Evolutionary conservation across 2,797 vertebrate species (phyloP).

Genomic region (Halcyon badia): DNA sequence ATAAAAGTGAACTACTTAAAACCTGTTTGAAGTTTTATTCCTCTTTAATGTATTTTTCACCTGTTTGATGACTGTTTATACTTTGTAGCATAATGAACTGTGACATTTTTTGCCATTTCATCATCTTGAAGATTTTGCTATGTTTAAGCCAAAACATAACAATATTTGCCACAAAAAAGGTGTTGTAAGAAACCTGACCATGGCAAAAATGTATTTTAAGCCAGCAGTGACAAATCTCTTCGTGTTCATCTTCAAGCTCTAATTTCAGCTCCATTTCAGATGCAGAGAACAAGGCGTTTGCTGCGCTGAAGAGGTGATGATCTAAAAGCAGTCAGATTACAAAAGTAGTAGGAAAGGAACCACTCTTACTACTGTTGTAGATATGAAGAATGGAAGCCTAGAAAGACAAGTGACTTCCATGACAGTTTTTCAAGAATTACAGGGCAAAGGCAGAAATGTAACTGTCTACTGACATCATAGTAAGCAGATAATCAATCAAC

Average conservation of each 20-base stretch:
- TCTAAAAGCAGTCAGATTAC: not conserved
- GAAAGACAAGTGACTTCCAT: not conserved
- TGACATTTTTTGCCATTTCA: slow-evolving; percentile 52
- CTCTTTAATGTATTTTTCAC: slow-evolving; percentile 74
- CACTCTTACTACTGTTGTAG: not conserved
- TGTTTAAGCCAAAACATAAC: slow-evolving; percentile 42
- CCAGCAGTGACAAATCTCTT: not conserved
- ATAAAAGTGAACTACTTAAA: slow-evolving; percentile 74
- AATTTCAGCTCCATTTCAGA: not conserved
- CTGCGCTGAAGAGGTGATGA: not conserved
- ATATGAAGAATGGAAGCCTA: not conserved
- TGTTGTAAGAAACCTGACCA: not conserved
- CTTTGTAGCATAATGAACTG: slow-evolving; percentile 61
- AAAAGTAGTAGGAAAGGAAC: not conserved
- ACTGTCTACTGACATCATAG: not conserved
- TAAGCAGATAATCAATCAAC: not conserved
- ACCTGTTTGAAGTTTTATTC: slow-evolving; percentile 73
- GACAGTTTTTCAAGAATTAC: not conserved
- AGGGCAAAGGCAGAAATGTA: not conserved
- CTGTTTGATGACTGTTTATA: slow-evolving; percentile 69
- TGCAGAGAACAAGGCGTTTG: not conserved
- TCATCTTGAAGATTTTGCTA: slow-evolving; percentile 30
- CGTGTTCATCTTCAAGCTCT: not conserved
- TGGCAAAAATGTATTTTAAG: not conserved
- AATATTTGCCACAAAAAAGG: not conserved